Evolutionary conservation across 2,888 invertebrate species (phyloP).

Genomic region (Vanessa cardui): DNA sequence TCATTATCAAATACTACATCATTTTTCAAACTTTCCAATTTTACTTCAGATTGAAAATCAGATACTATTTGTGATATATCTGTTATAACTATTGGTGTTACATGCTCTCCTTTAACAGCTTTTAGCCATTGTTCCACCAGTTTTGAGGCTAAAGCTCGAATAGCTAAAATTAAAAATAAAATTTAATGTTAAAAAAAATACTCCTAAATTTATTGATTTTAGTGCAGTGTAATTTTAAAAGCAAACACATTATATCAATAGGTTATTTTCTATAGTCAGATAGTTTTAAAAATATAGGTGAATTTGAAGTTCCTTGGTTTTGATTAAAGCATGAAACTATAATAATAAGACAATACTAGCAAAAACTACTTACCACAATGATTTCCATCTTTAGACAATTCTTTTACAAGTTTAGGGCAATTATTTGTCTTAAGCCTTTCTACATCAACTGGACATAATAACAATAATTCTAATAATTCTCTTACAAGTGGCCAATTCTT

Average conservation of each 20-base stretch:
- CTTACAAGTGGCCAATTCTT: slow-evolving; percentile 94
- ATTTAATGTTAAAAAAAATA: slow-evolving; percentile 9
- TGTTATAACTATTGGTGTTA: slow-evolving; percentile 64
- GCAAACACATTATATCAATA: no score
- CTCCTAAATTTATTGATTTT: background rate
- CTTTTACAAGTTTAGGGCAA: slow-evolving; percentile 95
- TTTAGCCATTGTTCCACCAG: slow-evolving; percentile 95
- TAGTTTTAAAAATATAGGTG: no score
- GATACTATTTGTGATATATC: slow-evolving; percentile 70
- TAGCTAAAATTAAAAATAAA: slow-evolving; percentile 80
- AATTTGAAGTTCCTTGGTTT: no score
- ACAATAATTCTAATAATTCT: slow-evolving; percentile 92
- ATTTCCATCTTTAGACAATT: slow-evolving; percentile 91
- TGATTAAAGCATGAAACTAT: no score
- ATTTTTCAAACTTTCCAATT: slow-evolving; percentile 39
- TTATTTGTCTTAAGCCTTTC: slow-evolving; percentile 95
- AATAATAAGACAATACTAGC: no score
- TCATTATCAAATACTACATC: slow-evolving; percentile 43
- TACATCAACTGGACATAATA: slow-evolving; percentile 94
- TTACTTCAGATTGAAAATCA: slow-evolving; percentile 55
- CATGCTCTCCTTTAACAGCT: slow-evolving; percentile 91
- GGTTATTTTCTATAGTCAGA: no score
- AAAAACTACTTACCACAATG: slow-evolving; percentile 86
- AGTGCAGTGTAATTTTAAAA: background rate
- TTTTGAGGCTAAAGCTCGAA: slow-evolving; percentile 89